These are phyloP conservation scores for Danio choprae DNA, from an alignment of 2,797 vertebrate genomes.

Conservation along the genomic window DNA sequence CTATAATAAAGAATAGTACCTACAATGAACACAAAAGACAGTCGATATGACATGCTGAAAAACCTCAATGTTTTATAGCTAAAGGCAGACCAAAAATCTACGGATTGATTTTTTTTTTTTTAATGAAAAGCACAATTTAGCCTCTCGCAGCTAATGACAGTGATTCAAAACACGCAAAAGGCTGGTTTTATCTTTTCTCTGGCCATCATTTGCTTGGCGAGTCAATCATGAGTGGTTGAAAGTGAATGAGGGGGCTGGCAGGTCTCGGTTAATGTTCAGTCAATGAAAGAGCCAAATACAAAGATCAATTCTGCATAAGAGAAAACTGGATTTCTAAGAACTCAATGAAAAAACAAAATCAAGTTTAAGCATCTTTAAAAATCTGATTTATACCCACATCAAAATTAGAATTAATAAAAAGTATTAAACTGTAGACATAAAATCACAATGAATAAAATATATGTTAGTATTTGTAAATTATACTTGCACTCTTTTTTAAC, in stretches of 20 bases:
- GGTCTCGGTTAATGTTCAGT: neutral
- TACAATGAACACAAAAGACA: neutral
- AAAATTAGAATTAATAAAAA: neutral
- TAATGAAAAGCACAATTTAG: constrained; percentile 10
- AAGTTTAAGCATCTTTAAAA: neutral
- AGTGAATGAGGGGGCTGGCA: neutral
- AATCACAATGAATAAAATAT: neutral
- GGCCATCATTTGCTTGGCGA: neutral
- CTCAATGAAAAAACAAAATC: neutral
- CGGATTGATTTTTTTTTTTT: constrained; percentile 13
- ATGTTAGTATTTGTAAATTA: neutral
- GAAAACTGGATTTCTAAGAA: neutral
- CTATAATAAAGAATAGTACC: neutral
- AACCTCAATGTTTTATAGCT: neutral
- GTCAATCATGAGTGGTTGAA: neutral
- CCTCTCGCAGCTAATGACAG: constrained; percentile 25
- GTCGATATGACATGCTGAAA: neutral
- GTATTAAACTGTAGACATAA: neutral
- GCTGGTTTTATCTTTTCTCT: constrained; percentile 1
- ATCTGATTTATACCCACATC: neutral
- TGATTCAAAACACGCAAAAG: constrained; percentile 31
- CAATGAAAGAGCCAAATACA: constrained; percentile 4
- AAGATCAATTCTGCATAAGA: neutral
- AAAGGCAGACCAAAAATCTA: neutral
- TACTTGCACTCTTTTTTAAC: neutral